Evolutionary conservation across 2,113 vertebrate species (phyloP).

Genomic region (Riparia riparia): DNA sequence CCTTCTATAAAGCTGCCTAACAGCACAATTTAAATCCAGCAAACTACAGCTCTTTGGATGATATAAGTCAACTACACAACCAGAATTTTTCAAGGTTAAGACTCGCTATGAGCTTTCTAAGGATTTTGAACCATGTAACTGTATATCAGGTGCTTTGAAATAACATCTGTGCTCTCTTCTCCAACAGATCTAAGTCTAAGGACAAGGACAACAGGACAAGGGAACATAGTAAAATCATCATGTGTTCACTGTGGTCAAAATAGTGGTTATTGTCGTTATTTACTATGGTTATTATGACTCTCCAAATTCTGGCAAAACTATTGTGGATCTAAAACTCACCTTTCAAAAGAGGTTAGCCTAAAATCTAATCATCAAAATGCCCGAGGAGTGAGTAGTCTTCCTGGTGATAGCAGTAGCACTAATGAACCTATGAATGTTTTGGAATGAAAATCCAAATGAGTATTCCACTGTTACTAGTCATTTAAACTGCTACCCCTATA

Average conservation of each 20-base stretch:
- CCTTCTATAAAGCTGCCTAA: neutral
- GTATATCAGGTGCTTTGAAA: neutral
- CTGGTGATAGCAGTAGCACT: neutral
- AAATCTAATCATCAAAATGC: neutral
- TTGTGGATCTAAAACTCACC: neutral
- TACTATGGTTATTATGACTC: neutral
- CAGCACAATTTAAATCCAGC: neutral
- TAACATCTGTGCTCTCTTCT: fast-evolving
- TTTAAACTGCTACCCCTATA: neutral
- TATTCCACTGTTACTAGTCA: neutral
- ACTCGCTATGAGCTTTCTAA: neutral
- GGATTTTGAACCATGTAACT: neutral
- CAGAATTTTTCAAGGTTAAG: neutral
- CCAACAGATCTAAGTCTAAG: neutral
- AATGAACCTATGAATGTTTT: neutral
- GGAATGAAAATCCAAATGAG: neutral
- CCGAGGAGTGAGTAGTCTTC: neutral
- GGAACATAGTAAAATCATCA: neutral
- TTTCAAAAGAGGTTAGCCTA: neutral
- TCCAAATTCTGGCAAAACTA: neutral
- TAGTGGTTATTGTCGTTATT: neutral
- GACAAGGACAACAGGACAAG: neutral
- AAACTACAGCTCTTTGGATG: neutral
- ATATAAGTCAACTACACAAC: neutral
- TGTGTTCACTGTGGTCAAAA: neutral